Conservation (phyloP, 2,888 invertebrate species). For the Sericinus montela region DNA sequence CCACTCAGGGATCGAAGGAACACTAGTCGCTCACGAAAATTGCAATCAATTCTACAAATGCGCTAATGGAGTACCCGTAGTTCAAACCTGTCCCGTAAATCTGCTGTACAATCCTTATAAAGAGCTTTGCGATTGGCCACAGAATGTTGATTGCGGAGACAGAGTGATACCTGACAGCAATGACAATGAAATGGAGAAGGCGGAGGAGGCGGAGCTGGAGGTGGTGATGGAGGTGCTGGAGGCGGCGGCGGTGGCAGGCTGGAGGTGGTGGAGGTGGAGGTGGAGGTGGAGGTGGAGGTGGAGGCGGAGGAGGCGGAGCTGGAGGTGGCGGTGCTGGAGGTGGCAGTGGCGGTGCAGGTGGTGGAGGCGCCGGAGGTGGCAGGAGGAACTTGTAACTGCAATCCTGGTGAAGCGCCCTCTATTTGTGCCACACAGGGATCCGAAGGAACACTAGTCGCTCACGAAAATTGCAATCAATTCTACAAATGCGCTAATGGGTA, state of each 20-base stretch:
- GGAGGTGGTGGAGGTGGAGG: neutral
- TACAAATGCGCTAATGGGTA: constrained; percentile 32
- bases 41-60: constrained; percentile 45
- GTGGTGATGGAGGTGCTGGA: constrained; percentile 9
- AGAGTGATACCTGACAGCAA: neutral
- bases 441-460: constrained; percentile 28
- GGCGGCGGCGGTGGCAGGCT: constrained; percentile 4
- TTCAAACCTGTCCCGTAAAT: constrained; percentile 26
- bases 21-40: constrained; percentile 38
- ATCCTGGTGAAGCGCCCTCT: constrained; percentile 33
- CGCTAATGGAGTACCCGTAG: constrained; percentile 31
- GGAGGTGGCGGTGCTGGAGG: too few species aligned
- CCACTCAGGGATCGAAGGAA: constrained; percentile 31
- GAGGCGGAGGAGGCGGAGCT: too few species aligned
- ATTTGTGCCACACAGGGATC: constrained; percentile 32
- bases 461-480: constrained; percentile 36
- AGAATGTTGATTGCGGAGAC: constrained; percentile 34
- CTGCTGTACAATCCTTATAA: constrained; percentile 35
- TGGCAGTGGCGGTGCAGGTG: too few species aligned
- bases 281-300: neutral
- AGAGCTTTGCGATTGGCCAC: constrained; percentile 40
- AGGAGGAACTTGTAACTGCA: constrained; percentile 19
- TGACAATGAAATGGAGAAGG: constrained; percentile 3
- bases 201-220: neutral
- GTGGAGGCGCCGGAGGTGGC: constrained; percentile 10